A percentile compares a stretch with the other conserved stretches of the same genome.
Evolutionary conservation across 2,797 vertebrate genomes (phyloP).

Genomic region (Paedocypris micromegethes): DNA sequence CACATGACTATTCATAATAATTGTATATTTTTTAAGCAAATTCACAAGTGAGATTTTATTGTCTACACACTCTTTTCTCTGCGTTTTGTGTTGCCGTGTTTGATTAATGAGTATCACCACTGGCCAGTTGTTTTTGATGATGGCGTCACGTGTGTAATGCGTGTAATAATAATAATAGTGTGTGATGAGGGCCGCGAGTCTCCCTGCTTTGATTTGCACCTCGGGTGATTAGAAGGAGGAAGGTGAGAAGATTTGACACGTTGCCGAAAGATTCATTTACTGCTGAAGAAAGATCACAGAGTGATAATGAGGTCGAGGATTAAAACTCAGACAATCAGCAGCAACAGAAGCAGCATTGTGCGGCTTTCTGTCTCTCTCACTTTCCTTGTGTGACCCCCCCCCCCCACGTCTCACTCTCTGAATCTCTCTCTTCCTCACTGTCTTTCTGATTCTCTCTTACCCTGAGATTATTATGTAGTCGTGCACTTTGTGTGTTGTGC

Average conservation of each 20-base stretch:
- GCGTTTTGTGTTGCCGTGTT: too few relatives aligned
- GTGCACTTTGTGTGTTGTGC: too few relatives aligned
- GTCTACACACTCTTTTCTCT: too few relatives aligned
- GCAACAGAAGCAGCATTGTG: conserved; percentile 62
- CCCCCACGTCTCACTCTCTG: too few relatives aligned
- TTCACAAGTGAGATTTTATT: too few relatives aligned
- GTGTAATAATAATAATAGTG: too few relatives aligned
- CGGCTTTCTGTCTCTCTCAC: conserved; percentile 76
- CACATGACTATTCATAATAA: too few relatives aligned
- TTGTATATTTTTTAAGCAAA: too few relatives aligned
- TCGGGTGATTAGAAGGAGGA: conserved; percentile 84
- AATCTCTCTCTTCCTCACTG: conserved; percentile 56
- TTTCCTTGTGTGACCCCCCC: conserved; percentile 40
- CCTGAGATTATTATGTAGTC: too few relatives aligned
- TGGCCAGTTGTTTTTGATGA: conserved; percentile 49
- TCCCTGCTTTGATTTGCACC: conserved; percentile 78
- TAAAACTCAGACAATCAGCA: conserved; percentile 87
- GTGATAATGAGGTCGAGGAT: conserved; percentile 99
- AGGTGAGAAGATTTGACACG: conserved; percentile 94
- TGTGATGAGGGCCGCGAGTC: conserved; percentile 56
- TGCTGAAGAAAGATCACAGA: conserved; percentile 90
- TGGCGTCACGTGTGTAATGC: too few relatives aligned
- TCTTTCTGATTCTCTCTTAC: too few relatives aligned
- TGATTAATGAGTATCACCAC: conserved; percentile 23
- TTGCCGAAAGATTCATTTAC: conserved; percentile 94